Base-by-base conservation (phyloP, 2,113 vertebrate species). In the Alouatta palliata region DNA sequence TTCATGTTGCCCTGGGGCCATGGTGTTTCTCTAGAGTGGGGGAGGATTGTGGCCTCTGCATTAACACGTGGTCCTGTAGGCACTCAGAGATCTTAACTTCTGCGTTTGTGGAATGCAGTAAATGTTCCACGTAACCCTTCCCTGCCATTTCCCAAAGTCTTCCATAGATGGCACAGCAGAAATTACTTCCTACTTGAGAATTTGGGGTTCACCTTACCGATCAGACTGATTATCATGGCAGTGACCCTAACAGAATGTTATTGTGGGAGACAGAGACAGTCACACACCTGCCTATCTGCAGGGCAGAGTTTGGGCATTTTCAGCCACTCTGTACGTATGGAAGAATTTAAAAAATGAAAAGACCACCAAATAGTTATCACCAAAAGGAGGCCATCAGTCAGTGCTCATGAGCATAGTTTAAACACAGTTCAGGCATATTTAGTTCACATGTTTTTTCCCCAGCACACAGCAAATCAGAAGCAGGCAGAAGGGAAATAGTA, bases 71-170 rank as follows among this genome's bases (percentile, higher is more conserved):
- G 2, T 47, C 35, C 13, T 19, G 21, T 1, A 16, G 66, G 77
- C 49, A 19, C 40, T 6, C 52, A 0, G 45, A 56, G 52, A 30
- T 47, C 93, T 79, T 52, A 30, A 23, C 40, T 21, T 16, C 37
- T 2, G 3, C 45, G 0, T 73, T 64, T 80, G 64, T n/a, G 37
- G 66, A 58, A 68, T 4, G 58, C 76, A 71, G 27, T 30, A 19
- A 8, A 20, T 58, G 6, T 5, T 40, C 89, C 40, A 5, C 0
- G 0, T 58, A 45, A 81, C 43, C 27, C 23, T 49, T 32, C 45
- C 47, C 91, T 52, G 54, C 71, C 4, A 5, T 23, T 30, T 45
- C 58, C 61, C 7, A 7, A 25, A 68, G n/a, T 35, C 61, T 40
- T 20, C 76, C 49, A 19, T 10, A 16, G 32, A 30, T 0, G n/a